Evolutionary conservation across 2,113 vertebrate species (phyloP).

Genomic region (Cheirogaleus medius): DNA sequence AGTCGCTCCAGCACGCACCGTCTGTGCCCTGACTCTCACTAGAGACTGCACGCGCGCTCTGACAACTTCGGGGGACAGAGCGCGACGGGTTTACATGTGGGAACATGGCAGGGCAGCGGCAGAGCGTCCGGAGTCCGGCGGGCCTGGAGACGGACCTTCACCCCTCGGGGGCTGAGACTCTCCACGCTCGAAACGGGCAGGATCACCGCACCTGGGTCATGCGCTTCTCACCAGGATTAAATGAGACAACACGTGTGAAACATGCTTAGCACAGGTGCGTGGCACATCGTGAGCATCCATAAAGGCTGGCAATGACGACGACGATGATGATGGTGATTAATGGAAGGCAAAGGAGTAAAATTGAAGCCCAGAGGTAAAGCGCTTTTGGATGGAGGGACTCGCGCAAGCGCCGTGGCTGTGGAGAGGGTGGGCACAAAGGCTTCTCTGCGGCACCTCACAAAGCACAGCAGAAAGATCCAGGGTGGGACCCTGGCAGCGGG

Average conservation of each 20-base stretch:
- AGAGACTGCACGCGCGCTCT: background rate
- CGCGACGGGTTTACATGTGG: rapidly evolving
- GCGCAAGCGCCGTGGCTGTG: background rate
- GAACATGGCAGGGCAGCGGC: rapidly evolving
- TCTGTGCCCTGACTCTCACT: background rate
- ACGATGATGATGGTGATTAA: too few species aligned
- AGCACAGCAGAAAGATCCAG: background rate
- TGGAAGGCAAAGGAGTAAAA: conserved; percentile 64
- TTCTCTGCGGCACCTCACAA: conserved; percentile 36
- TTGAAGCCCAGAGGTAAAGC: conserved; percentile 25
- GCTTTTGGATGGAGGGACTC: conserved; percentile 9
- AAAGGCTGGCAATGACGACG: too few species aligned
- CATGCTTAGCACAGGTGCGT: background rate
- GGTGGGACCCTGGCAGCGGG: background rate
- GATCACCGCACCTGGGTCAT: background rate
- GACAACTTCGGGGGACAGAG: background rate
- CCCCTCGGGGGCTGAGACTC: background rate
- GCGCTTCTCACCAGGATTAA: background rate
- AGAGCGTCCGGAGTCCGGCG: rapidly evolving
- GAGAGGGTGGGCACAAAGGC: conserved; percentile 28
- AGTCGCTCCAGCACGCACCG: background rate
- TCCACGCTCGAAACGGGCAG: background rate
- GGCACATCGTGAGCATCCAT: rapidly evolving
- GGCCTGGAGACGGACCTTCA: background rate
- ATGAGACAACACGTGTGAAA: rapidly evolving